Percentiles rank a stretch among this genome's conserved stretches.
Evolutionary conservation across 2,113 vertebrate species (phyloP).

Genomic region (Macaca fascicularis): T2T-MFA8v1.1 NC_088380.1:136933001-136933500

Average conservation of each 20-base stretch:
- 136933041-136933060: neutral
- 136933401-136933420: neutral
- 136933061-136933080: neutral
- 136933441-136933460: neutral
- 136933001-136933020: neutral
- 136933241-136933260: neutral
- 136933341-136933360: neutral
- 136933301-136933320: neutral
- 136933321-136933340: neutral
- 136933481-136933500: neutral
- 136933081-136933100: neutral
- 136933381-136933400: neutral
- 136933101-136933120: neutral
- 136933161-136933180: neutral
- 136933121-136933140: neutral
- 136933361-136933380: neutral
- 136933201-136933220: neutral
- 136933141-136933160: neutral
- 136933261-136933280: neutral
- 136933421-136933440: neutral
- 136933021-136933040: neutral
- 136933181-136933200: neutral
- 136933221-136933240: neutral
- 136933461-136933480: neutral
- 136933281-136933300: neutral